phyloP scores from a whole-genome alignment of 1,140 invertebrate genomes.

The Caenorhabditis elegans region DNA sequence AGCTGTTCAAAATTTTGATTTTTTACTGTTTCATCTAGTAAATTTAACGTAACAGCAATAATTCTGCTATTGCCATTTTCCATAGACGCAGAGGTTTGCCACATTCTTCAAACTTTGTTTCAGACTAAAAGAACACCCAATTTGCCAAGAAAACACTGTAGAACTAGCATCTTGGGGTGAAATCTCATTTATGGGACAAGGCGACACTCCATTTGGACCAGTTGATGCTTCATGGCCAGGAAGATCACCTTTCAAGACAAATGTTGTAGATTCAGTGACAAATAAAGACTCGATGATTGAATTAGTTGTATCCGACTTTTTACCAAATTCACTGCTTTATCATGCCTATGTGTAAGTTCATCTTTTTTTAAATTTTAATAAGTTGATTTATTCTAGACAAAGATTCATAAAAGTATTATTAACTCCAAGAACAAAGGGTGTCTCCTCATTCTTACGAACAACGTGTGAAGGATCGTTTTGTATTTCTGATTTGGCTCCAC shows the following conservation, averaged over 20 bases:
- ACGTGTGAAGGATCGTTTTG: conserved; percentile 32
- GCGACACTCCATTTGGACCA: conserved; percentile 51
- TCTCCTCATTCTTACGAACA: conserved; percentile 33
- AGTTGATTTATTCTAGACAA: not conserved
- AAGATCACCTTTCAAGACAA: conserved; percentile 4
- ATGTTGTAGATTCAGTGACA: conserved; percentile 6
- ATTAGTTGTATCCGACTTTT: conserved; percentile 47
- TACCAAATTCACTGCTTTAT: conserved; percentile 52
- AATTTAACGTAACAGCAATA: no score
- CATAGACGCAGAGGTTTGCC: no score
- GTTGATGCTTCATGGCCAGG: conserved; percentile 40
- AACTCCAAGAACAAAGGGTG: conserved; percentile 17
- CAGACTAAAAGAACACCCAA: conserved; percentile 45
- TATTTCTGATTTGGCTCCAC: conserved; percentile 37
- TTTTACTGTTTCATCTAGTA: no score
- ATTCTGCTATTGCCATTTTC: no score
- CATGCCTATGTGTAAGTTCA: conserved; percentile 49
- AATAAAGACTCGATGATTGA: conserved; percentile 36
- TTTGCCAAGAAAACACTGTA: conserved; percentile 42
- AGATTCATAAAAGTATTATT: conserved; percentile 14
- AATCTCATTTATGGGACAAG: conserved; percentile 46
- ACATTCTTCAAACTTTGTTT: not conserved
- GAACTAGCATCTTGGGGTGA: conserved; percentile 50
- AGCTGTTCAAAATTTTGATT: no score
- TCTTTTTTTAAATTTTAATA: not conserved